phyloP scores from a whole-genome alignment of 2,113 vertebrate species.

The Columba janthina region DNA sequence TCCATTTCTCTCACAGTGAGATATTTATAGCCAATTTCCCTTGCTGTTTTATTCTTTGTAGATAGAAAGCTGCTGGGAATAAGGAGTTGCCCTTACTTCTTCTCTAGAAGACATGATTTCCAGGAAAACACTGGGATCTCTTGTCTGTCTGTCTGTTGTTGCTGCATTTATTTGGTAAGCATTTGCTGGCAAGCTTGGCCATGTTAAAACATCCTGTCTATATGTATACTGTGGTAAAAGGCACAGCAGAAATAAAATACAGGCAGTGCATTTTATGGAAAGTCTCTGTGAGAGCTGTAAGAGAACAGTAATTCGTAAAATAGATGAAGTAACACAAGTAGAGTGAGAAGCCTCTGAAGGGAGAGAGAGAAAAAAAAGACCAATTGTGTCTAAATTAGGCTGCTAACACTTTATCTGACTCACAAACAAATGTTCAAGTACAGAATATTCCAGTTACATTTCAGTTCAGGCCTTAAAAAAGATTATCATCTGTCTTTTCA shows the following conservation, averaged over 20 bases:
- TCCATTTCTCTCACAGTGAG: accelerated
- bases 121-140: not conserved
- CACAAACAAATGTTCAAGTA: not conserved
- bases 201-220: not conserved
- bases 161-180: conserved; percentile 4
- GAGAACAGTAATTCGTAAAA: not conserved
- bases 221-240: not conserved
- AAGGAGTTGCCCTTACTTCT: not conserved
- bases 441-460: not conserved
- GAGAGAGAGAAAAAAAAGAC: not conserved
- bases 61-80: not conserved
- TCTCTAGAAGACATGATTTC: not conserved
- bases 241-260: not conserved
- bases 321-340: not conserved
- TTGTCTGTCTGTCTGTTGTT: not conserved
- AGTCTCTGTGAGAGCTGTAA: not conserved
- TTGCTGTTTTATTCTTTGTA: not conserved
- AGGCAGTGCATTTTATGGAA: not conserved
- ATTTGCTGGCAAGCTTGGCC: not conserved
- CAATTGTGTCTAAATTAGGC: not conserved
- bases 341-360: not conserved
- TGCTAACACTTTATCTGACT: not conserved
- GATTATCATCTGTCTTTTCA: not conserved
- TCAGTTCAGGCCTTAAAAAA: not conserved
- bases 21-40: not conserved